phyloP scores from a whole-genome alignment of 2,888 invertebrate species.

The Drosophila peninsularis region DNA sequence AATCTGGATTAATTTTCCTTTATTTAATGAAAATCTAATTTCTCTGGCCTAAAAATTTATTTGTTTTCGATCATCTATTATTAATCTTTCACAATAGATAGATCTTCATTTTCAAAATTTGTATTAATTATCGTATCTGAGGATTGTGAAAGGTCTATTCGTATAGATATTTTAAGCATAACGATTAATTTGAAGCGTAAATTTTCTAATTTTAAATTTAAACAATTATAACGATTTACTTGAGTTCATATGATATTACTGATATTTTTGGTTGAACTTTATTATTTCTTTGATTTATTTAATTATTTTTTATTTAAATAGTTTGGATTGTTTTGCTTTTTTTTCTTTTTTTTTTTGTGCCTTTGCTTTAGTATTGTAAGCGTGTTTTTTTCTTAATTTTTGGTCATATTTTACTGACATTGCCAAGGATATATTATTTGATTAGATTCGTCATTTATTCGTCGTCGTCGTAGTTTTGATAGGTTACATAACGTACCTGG shows the following conservation, averaged over 20 bases:
- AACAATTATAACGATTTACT: conserved; percentile 59
- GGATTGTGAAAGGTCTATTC: conserved; percentile 2
- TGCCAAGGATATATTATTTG: conserved; percentile 37
- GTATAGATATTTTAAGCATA: conserved; percentile 26
- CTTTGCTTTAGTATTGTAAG: neutral
- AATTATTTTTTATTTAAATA: too few species aligned
- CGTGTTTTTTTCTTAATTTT: conserved; percentile 43
- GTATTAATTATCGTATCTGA: neutral
- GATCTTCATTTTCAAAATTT: too few species aligned
- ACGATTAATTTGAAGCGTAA: conserved; percentile 25
- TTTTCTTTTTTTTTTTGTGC: too few species aligned
- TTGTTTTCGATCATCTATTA: neutral
- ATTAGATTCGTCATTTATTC: conserved; percentile 85
- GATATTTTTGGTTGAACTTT: conserved; percentile 84
- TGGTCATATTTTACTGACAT: conserved; percentile 65
- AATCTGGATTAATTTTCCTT: neutral
- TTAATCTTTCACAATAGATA: neutral
- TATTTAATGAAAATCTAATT: neutral
- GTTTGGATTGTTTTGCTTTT: too few species aligned
- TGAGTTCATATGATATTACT: conserved; percentile 84
- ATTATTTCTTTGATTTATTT: conserved; percentile 7
- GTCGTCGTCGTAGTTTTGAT: conserved; percentile 96
- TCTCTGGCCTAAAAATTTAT: neutral
- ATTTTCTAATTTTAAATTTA: conserved; percentile 42
- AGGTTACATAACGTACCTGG: conserved; percentile 97